Evolutionary conservation across 2,797 vertebrate species (phyloP).

Genomic region (Meda fulgida): DNA sequence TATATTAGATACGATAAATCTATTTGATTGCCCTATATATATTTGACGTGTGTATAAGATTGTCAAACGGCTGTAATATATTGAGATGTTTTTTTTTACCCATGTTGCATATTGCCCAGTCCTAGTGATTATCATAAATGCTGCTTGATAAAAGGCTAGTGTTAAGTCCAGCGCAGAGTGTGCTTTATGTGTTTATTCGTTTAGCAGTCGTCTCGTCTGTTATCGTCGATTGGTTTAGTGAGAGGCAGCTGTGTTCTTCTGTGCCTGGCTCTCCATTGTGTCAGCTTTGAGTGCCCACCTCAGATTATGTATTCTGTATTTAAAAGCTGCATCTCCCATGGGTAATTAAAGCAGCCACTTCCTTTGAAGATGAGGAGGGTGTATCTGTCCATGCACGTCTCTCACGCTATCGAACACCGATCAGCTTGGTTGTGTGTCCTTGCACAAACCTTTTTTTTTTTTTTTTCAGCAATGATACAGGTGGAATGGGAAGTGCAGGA

Average conservation of each 20-base stretch:
- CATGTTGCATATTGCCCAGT: not conserved
- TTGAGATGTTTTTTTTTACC: not conserved
- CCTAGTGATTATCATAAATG: constrained; percentile 19
- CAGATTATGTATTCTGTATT: constrained; percentile 78
- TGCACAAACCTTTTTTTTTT: not conserved
- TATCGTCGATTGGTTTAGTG: not conserved
- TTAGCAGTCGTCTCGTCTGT: not conserved
- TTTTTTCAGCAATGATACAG: not conserved
- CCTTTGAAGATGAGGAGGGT: constrained; percentile 79
- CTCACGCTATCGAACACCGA: constrained; percentile 33
- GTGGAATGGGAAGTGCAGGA: too few relatives aligned
- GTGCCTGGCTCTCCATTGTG: not conserved
- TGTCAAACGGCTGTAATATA: too few relatives aligned
- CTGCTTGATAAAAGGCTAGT: not conserved
- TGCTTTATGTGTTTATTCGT: not conserved
- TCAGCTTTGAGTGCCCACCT: constrained; percentile 63
- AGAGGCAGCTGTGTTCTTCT: not conserved
- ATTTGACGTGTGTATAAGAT: too few relatives aligned
- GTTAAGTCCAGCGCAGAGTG: not conserved
- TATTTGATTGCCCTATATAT: too few relatives aligned
- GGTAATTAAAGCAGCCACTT: constrained; percentile 81
- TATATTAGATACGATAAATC: too few relatives aligned
- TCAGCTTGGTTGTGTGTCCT: not conserved
- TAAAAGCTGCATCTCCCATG: constrained; percentile 82
- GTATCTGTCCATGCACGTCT: constrained; percentile 15